A percentile compares a stretch with the other conserved stretches of the same genome.
phyloP scores from a whole-genome alignment of 1,140 invertebrate species.

The Lordiphosa collinella region DNA sequence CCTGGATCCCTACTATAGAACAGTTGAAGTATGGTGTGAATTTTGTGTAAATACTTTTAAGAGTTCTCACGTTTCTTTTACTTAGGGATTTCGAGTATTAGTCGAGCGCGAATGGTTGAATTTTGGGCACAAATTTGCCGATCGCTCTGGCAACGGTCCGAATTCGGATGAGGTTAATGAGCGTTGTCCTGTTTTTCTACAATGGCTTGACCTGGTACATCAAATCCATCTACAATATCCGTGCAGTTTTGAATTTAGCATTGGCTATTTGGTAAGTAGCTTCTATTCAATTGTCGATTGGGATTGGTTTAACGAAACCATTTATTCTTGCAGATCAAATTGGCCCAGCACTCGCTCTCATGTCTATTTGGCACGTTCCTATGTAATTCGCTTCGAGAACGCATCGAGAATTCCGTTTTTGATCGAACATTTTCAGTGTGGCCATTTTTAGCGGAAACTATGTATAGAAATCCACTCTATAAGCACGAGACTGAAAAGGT shows the following conservation, averaged over 20 bases:
- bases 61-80: constrained; percentile 24
- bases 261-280: constrained; percentile 90
- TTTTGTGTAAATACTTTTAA: no score
- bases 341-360: constrained; percentile 96
- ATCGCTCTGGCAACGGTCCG: constrained; percentile 93
- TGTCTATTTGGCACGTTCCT: constrained; percentile 98
- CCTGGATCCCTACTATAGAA: constrained; percentile 95
- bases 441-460: constrained; percentile 88
- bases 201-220: constrained; percentile 98
- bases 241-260: constrained; percentile 96
- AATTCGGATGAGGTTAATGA: constrained; percentile 93
- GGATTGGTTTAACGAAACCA: no score
- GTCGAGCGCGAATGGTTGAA: constrained; percentile 97
- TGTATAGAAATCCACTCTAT: constrained; percentile 94
- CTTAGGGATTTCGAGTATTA: constrained; percentile 92
- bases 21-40: constrained; percentile 86
- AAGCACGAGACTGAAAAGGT: constrained; percentile 81
- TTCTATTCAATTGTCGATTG: not conserved
- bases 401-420: constrained; percentile 84
- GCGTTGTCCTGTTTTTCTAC: constrained; percentile 96
- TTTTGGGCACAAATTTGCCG: constrained; percentile 98
- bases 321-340: constrained; percentile 87
- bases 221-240: constrained; percentile 94
- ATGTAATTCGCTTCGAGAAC: constrained; percentile 92
- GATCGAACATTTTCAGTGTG: constrained; percentile 92